Base-by-base conservation (phyloP, 1,140 invertebrate species). In the Pissodes strobi region DNA sequence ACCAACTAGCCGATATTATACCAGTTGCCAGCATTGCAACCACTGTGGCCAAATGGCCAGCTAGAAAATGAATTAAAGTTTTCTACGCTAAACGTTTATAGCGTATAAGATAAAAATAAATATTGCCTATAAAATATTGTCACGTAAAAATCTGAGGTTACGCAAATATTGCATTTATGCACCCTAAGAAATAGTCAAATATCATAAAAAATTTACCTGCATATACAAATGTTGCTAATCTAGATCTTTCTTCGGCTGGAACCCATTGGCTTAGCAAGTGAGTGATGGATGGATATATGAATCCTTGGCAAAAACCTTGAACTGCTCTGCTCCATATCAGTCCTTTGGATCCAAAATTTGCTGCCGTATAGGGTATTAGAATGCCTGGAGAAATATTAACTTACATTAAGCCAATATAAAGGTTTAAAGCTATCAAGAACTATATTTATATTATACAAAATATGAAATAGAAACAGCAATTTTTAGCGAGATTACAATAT, bases 211-310 rank as follows among this genome's bases (percentile, higher is more conserved):
- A 17, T n/a, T 67, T 78, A 85, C 88, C 83, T 69, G 82, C 80
- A 71, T 85, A 83, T 15, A 86, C 79, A 48, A 85, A 76, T 0
- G 84, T 82, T 12, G 80, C 81, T 46, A 84, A 74, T 0, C 82
- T 76, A 12, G 85, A 85, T 21, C 85, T 76, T 73, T 88, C 86
- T 9, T 79, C 72, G 0, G 76, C 18, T 0, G 86, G 86, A 15
- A 69, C 84, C 93, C 94, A 96, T 72, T 89, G 88, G 0, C 91
- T 87, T 64, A 94, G 77, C 0, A 94, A 78, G 0, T 87, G 87
- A 69, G 94, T 91, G 2, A 91, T 82, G 46, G 85, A 84, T 0
- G 93, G 93, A 70, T 90, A 89, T 2, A 91, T 81, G 0, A 91
- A 84, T 5, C 92, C 93, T 80, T 94, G 87, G 21, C 81, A 83